These are phyloP conservation scores for Atta texana DNA, from an alignment of 1,140 invertebrate genomes.

Conservation along the genomic window DNA sequence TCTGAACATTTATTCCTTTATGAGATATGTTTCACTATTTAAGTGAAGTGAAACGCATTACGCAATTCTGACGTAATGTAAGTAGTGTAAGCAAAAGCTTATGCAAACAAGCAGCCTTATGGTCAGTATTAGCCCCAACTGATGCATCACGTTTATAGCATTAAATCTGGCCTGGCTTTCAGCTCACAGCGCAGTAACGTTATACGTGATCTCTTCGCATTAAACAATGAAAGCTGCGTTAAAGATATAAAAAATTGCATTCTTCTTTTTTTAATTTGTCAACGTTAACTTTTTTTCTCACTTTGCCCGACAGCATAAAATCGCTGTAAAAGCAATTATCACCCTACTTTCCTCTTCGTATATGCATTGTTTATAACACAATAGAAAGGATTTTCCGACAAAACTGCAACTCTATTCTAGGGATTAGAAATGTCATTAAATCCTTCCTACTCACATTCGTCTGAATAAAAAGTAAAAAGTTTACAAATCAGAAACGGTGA, in stretches of 20 bases:
- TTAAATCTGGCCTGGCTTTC: conserved; percentile 22
- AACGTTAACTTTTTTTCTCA: conserved; percentile 11
- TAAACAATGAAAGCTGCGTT: conserved; percentile 10
- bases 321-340: conserved; percentile 39
- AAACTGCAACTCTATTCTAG: not conserved
- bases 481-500: not conserved
- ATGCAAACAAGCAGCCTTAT: conserved; percentile 50
- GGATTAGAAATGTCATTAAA: conserved; percentile 26
- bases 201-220: not conserved
- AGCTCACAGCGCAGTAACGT: not conserved
- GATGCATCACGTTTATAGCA: conserved; percentile 32
- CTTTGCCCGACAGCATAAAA: not conserved
- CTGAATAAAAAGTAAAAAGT: not conserved
- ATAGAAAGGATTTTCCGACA: not conserved
- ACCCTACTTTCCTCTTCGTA: conserved; percentile 1
- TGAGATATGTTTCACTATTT: conserved; percentile 1
- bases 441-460: not conserved
- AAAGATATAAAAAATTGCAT: conserved; percentile 11
- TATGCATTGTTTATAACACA: not conserved
- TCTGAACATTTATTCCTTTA: not conserved
- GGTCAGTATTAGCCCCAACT: not conserved
- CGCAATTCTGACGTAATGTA: conserved; percentile 30
- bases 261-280: not conserved
- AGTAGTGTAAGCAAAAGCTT: conserved; percentile 53
- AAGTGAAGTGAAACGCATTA: conserved; percentile 5